Base-by-base conservation (phyloP, 2,888 invertebrate species). In the Amiota mariae region DNA sequence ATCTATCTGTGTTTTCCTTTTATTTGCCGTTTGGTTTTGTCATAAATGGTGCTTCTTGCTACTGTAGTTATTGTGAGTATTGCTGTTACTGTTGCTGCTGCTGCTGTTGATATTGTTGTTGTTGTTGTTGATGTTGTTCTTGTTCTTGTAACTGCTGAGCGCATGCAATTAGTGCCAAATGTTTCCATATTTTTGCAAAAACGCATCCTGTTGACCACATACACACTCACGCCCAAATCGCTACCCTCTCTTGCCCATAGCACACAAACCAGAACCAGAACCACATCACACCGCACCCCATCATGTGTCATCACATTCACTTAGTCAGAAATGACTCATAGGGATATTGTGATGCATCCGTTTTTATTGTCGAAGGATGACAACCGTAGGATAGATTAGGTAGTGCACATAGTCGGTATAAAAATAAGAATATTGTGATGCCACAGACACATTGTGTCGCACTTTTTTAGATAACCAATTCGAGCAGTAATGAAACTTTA, bases 131-230 rank as follows among this genome's bases (percentile, higher is more conserved):
- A n/a, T 11, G 54, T 51, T n/a, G 51, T 2, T n/a, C 1, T 51
- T 51, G 54, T 51, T n/a, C 54, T 51, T 51, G 12, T 51, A 8
- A n/a, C 73, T 75, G 76, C 75, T 79, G 80, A 84, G 85, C 84
- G 83, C 78, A 85, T 84, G 87, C 87, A 87, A 87, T 87, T 87
- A 87, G 87, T 87, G 87, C 86, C 87, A 87, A 87, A 88, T 88
- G 87, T 87, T 87, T 88, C 87, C 87, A 87, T 87, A 87, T 87
- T 86, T 85, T 83, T 85, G 79, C 78, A 78, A 79, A 76, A 75
- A 76, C 76, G 70, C 76, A 73, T 57, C 82, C 80, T 36, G 6
- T 36, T 36, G 84, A 77, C 83, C 80, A 74, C 71, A 77, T 75
- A 78, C 76, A 75, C 64, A 73, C 68, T 68, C 73, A 66, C 66